Base-by-base conservation (phyloP, 64 coral and sea anemone genomes). In the Dendrophyllia cribrosa region DNA sequence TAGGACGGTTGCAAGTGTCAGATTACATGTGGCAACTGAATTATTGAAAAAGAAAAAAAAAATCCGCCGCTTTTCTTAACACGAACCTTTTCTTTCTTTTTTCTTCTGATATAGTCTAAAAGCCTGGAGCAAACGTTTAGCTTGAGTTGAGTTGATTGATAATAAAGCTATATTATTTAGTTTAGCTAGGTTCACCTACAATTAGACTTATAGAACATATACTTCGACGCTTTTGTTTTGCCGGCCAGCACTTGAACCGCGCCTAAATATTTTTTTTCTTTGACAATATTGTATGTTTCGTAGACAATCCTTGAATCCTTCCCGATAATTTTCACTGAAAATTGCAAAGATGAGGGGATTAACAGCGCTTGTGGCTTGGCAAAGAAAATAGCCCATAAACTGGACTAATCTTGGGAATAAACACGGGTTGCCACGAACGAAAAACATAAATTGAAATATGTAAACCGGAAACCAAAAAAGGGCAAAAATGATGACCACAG, bases 331-430 rank as follows among this genome's bases (percentile, higher is more conserved):
- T 69, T 86, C 82, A 46, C 84, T 87, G 25, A 66, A 92, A n/a
- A 70, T 77, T n/a, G 84, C 83, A 65, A 86, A 92, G 17, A 92
- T 68, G 6, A 87, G 17, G 19, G 91, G 91, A 59, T 92, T 92
- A 10, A 86, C 34, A 19, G 91, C 82, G 22, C 70, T 86, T 25
- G 72, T 86, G 24, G 82, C 91, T 75, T 92, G 91, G 50, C 91
- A 83, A 73, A 92, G 49, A n/a, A 92, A 92, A 83, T 85, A 92
- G 6, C 91, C 91, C 77, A 87, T 68, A 68, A 92, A 92, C 5
- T n/a, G 74, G 51, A 92, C 50, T n/a, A 72, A 7, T 49, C 34
- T 64, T 17, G 24, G 44, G 11, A 87, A 26, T 0, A 61, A 22
- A 47, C 91, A 92, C 17, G 56, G 0, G 26, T 87, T 25, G 21